These are phyloP conservation scores for Drosophila carrolli DNA, from an alignment of 1,140 invertebrate genomes.

Conservation along the genomic window DNA sequence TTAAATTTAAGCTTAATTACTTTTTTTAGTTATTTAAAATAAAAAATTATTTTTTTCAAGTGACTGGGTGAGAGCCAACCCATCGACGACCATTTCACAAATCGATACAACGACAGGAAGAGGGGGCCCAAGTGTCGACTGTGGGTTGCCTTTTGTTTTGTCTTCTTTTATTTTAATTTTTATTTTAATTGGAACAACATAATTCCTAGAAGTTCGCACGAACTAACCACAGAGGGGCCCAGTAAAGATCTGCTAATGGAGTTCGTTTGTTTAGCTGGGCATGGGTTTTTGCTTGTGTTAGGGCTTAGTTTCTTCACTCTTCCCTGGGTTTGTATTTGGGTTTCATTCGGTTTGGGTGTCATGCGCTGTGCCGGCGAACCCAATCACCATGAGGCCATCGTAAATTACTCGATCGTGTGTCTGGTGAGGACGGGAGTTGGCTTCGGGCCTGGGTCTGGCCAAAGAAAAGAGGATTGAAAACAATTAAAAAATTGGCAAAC, in stretches of 20 bases:
- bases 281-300: conserved; percentile 10
- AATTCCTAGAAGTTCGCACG: conserved; percentile 84
- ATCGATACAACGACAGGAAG: conserved; percentile 76
- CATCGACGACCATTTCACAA: conserved; percentile 80
- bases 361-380: conserved; percentile 56
- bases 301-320: conserved; percentile 12
- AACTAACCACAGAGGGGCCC: conserved; percentile 57
- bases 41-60: not conserved
- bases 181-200: conserved; percentile 84
- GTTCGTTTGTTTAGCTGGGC: conserved; percentile 66
- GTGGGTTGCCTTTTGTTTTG: conserved; percentile 38
- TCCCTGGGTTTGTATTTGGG: conserved; percentile 7
- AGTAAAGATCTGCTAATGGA: conserved; percentile 75
- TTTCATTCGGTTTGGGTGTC: conserved; percentile 50
- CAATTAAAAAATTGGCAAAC: conserved; percentile 84
- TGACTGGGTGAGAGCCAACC: conserved; percentile 32
- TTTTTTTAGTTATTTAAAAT: too few species aligned
- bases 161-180: conserved; percentile 81
- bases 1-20: too few species aligned
- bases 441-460: conserved; percentile 19
- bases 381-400: conserved; percentile 79
- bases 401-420: conserved; percentile 84
- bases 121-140: conserved; percentile 64
- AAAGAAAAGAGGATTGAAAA: conserved; percentile 79
- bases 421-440: conserved; percentile 45